Conservation (phyloP, 1,140 invertebrate species). For the Bilobella aurantiaca region DNA sequence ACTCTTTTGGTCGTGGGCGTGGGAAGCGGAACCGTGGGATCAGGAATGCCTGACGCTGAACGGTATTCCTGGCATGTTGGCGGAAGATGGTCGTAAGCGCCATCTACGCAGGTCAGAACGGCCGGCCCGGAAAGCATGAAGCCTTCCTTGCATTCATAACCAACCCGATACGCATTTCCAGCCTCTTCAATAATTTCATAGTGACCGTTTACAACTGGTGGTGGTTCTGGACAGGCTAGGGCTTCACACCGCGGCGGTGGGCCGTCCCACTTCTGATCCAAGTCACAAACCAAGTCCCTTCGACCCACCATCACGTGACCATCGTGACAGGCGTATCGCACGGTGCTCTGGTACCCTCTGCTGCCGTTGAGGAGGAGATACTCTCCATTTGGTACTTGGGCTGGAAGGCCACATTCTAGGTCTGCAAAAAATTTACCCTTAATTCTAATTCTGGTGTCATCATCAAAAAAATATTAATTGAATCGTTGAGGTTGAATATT, state of each 20-base stretch:
- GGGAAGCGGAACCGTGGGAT: constrained; percentile 30
- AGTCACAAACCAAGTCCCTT: constrained; percentile 72
- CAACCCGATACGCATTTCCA: constrained; percentile 54
- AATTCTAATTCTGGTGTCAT: too few relatives aligned
- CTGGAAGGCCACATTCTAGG: constrained; percentile 79
- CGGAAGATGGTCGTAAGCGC: constrained; percentile 63
- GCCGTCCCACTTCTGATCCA: constrained; percentile 86
- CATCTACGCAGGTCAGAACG: constrained; percentile 59
- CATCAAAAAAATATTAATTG: too few relatives aligned
- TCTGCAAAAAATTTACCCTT: too few relatives aligned
- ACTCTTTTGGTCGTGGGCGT: constrained; percentile 34
- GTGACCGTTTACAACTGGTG: constrained; percentile 58
- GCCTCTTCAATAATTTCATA: constrained; percentile 51
- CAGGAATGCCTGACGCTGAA: constrained; percentile 9
- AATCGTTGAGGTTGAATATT: too few relatives aligned
- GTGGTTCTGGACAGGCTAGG: constrained; percentile 45
- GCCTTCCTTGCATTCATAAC: constrained; percentile 59
- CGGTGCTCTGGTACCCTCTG: constrained; percentile 69
- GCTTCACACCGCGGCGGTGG: constrained; percentile 58
- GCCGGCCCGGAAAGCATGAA: constrained; percentile 58
- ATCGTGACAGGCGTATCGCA: constrained; percentile 69
- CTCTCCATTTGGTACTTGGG: constrained; percentile 67
- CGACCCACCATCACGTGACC: constrained; percentile 73
- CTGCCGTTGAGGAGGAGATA: constrained; percentile 73
- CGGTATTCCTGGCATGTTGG: constrained; percentile 42